Conservation (phyloP, 2,797 vertebrate genomes). For the Crocidura indochinensis region DNA sequence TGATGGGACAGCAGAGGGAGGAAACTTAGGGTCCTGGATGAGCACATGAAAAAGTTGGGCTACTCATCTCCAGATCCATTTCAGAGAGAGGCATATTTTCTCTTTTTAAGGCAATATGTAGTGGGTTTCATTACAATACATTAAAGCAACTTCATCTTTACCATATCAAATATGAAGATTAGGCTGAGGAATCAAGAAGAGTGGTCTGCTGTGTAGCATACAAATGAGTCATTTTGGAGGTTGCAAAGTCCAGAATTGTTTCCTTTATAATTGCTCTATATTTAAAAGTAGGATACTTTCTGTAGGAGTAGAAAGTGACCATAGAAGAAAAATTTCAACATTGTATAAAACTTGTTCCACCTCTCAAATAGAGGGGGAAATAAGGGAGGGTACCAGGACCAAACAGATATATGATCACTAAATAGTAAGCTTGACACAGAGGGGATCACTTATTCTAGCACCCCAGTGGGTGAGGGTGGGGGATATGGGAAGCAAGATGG, state of each 20-base stretch:
- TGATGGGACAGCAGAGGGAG: not conserved
- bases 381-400: too few species aligned
- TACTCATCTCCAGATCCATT: not conserved
- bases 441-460: too few species aligned
- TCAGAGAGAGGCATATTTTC: not conserved
- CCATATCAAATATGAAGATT: not conserved
- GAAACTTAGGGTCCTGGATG: not conserved
- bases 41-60: not conserved
- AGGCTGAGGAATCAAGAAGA: not conserved
- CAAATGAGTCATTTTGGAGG: fast-evolving
- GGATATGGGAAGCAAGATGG: too few species aligned
- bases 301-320: too few species aligned
- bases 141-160: not conserved
- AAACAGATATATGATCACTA: too few species aligned
- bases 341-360: too few species aligned
- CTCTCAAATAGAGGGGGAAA: too few species aligned
- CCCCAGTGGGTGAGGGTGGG: too few species aligned
- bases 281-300: not conserved
- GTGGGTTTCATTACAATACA: not conserved
- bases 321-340: too few species aligned
- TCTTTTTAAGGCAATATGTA: not conserved
- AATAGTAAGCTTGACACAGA: too few species aligned
- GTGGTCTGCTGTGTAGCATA: not conserved
- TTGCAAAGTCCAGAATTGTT: not conserved
- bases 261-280: not conserved